Conservation (phyloP, 1,140 invertebrate species). For the Bradysia coprophila region DNA sequence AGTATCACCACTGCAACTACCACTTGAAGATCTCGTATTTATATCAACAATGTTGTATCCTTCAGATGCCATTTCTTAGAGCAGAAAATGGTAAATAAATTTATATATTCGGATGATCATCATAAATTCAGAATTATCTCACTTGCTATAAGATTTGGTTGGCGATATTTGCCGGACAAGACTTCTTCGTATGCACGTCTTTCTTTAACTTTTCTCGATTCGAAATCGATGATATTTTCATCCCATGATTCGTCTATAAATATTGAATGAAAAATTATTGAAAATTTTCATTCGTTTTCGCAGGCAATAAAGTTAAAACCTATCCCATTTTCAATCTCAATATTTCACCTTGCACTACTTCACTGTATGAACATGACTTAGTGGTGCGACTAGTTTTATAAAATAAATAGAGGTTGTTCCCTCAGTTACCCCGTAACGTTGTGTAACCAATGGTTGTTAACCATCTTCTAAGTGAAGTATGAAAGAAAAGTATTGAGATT, state of each 20-base stretch:
- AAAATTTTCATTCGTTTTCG: background rate
- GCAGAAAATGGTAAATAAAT: no score
- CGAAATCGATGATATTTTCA: slow-evolving; percentile 18
- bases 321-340: no score
- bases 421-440: no score
- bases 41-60: background rate
- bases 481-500: background rate
- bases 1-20: background rate
- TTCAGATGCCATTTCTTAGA: background rate
- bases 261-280: background rate
- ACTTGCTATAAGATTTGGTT: slow-evolving; percentile 20
- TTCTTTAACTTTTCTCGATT: slow-evolving; percentile 18
- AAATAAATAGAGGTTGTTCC: no score
- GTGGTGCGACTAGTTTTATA: no score
- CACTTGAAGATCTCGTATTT: background rate
- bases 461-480: no score
- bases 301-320: no score
- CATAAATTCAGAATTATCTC: no score
- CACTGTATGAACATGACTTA: no score
- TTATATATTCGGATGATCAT: no score
- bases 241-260: background rate
- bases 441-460: no score
- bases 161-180: slow-evolving; percentile 20
- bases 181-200: slow-evolving; percentile 21
- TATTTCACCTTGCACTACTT: no score